These are phyloP conservation scores for Vesta saturnalis DNA, from an alignment of 2,888 invertebrate genomes.

Conservation along the genomic window DNA sequence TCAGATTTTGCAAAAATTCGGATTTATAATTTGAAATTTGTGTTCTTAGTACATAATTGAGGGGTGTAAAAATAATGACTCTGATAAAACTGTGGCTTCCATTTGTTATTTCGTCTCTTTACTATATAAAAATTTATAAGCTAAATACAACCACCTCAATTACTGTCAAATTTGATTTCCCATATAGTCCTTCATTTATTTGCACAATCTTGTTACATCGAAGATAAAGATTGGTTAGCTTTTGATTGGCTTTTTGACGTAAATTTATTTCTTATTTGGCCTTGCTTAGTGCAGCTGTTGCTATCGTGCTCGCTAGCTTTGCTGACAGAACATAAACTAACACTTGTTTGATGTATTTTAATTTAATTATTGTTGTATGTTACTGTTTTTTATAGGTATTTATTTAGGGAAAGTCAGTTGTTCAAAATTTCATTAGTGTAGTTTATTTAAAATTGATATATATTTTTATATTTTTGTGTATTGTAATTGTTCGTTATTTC, in stretches of 20 bases:
- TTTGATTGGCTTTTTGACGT: conserved; percentile 21
- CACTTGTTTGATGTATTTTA: conserved; percentile 47
- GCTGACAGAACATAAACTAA: conserved; percentile 56
- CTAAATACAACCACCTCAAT: conserved; percentile 26
- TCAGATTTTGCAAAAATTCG: conserved; percentile 5
- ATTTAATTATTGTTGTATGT: conserved; percentile 51
- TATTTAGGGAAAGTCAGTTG: conserved; percentile 56
- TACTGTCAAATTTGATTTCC: not conserved
- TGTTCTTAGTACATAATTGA: conserved; percentile 30
- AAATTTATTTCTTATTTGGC: conserved; percentile 24
- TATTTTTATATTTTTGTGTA: conserved; percentile 56
- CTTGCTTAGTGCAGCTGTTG: conserved; percentile 52
- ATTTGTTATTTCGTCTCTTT: conserved; percentile 28
- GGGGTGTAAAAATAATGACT: conserved; percentile 29
- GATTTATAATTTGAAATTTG: conserved; percentile 9
- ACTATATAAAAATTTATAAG: conserved; percentile 24
- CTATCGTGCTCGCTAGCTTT: conserved; percentile 54
- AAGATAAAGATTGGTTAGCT: not conserved
- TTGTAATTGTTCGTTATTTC: conserved; percentile 50
- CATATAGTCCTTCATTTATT: not conserved
- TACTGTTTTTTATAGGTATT: conserved; percentile 47
- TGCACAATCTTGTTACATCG: not conserved
- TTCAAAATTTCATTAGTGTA: conserved; percentile 49
- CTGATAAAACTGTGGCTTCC: conserved; percentile 37
- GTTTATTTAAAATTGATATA: conserved; percentile 52